Evolutionary conservation across 2,113 vertebrate species (phyloP).

Genomic region (Setophaga petechia): DNA sequence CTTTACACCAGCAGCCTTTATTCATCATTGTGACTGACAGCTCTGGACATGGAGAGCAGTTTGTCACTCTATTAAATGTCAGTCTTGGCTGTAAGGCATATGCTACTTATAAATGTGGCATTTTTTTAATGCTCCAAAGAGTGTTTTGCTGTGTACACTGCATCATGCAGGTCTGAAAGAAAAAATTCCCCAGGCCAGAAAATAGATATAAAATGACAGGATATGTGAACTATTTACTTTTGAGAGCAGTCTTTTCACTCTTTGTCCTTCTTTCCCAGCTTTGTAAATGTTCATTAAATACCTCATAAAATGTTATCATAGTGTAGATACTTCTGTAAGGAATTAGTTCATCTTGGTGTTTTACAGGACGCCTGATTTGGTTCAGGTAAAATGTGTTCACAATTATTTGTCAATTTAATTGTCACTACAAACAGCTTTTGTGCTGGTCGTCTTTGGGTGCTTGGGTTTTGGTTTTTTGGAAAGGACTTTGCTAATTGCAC

Average conservation of each 20-base stretch:
- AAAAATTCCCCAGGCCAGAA: neutral
- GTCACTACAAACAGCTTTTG: neutral
- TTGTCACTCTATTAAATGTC: constrained; percentile 18
- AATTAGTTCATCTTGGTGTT: neutral
- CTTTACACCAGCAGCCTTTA: neutral
- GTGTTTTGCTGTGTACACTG: neutral
- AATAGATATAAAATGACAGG: neutral
- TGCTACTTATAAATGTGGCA: constrained; percentile 9
- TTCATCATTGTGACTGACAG: neutral
- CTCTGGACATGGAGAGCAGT: neutral
- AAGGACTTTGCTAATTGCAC: neutral
- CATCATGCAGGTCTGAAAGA: neutral
- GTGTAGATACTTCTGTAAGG: neutral
- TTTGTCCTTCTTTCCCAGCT: neutral
- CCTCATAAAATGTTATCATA: neutral
- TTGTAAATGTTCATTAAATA: constrained; percentile 44
- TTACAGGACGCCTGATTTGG: constrained; percentile 46
- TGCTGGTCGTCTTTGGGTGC: neutral
- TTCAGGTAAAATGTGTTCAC: constrained; percentile 35
- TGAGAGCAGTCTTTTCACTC: neutral
- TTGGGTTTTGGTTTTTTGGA: constrained; percentile 1
- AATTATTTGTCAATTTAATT: constrained; percentile 40
- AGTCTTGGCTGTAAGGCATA: neutral
- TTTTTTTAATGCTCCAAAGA: constrained; percentile 10
- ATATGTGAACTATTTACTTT: neutral